phyloP scores from a whole-genome alignment of 2,797 vertebrate genomes.

The Iguana delicatissima region DNA sequence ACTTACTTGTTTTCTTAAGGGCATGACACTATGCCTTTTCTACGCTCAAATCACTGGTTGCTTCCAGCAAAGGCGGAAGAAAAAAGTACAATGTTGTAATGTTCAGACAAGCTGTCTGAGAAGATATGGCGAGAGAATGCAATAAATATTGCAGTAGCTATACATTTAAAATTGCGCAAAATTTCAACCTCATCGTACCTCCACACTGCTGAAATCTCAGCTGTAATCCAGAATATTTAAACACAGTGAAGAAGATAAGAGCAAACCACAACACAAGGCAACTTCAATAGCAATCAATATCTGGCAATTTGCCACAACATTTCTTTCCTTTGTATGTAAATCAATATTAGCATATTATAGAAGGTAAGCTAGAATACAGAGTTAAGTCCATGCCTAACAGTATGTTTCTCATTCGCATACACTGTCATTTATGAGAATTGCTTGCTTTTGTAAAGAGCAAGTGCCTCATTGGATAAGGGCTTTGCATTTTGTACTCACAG shows the following conservation, averaged over 20 bases:
- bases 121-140: not conserved
- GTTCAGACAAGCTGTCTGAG: not conserved
- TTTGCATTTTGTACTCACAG: not conserved
- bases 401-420: not conserved
- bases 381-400: not conserved
- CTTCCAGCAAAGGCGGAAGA: not conserved
- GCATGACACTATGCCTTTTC: not conserved
- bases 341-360: not conserved
- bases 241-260: not conserved
- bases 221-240: not conserved
- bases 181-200: too few species aligned
- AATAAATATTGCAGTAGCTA: too few species aligned
- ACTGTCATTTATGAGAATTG: not conserved
- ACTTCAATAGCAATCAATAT: not conserved
- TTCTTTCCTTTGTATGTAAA: not conserved
- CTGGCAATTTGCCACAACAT: not conserved
- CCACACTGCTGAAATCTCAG: not conserved
- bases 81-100: not conserved
- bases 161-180: not conserved
- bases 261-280: not conserved
- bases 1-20: not conserved
- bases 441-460: not conserved
- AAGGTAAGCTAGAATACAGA: not conserved
- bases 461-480: not conserved
- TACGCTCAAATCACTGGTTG: not conserved